Base-by-base conservation (phyloP, 2,888 invertebrate genomes). In the Terebella lapidaria region DNA sequence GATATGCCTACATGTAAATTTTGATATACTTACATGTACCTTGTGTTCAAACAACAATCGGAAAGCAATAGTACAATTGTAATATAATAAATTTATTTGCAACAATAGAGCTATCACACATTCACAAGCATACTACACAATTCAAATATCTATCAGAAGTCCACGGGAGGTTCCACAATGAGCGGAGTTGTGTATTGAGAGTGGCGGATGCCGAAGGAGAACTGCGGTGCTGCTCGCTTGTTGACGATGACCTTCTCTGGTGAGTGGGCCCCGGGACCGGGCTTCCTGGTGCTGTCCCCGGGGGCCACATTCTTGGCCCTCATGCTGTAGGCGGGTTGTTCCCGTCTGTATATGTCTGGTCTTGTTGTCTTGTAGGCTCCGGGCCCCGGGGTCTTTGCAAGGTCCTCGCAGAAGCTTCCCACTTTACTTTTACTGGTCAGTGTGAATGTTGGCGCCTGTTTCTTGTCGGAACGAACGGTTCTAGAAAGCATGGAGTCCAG, bases 201-300 rank as follows among this genome's bases (percentile, higher is more conserved):
- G 68, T 82, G 82, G 29, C 81, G 76, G 61, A 83, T 80, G 29
- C 82, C 82, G 68, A 82, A 82, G 56, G 75, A 74, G 69, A 73
- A 81, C 27, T 69, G 66, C 0, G 82, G 81, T 24, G 69, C 67
- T 29, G 67, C 62, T 20, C 52, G 61, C 62, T 75, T 77, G 65
- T 73, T 65, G 22, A 64, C 60, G 65, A 64, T 67, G 3, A 74
- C 74, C 77, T 91, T 92, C 85, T 94, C 93, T 25, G 93, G 92
- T 67, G 88, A 89, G 80, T 93, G 91, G 15, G 5, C 25, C 10
- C 92, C 93, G 64, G 93, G 93, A 66, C 92, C 93, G 28, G 91
- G 91, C 76, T 88, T 89, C 73, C 85, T 84, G 51, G 88, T 87
- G 66, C 88, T 86, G 78, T 91, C 90, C 15, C 85, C 84, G 0